Percentiles rank a stretch among this genome's conserved stretches.
Conservation (phyloP, 2,888 invertebrate genomes). For the Entomobrya proxima region DNA sequence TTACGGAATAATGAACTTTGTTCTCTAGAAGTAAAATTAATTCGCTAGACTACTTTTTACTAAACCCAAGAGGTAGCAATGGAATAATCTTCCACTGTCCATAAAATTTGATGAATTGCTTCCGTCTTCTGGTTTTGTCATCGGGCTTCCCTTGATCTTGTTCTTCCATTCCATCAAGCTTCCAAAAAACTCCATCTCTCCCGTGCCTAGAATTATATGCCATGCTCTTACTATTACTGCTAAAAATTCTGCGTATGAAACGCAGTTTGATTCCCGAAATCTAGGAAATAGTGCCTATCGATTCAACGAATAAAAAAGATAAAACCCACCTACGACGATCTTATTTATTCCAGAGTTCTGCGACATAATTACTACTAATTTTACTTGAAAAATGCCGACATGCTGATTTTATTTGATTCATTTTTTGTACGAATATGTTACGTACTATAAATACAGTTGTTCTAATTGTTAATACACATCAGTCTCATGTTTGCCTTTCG, state of each 20-base stretch:
- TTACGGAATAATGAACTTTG: too few relatives aligned
- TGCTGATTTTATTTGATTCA: background rate
- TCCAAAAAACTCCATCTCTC: too few relatives aligned
- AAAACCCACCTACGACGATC: background rate
- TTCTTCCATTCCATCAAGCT: too few relatives aligned
- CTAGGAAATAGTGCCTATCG: background rate
- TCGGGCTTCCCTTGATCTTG: too few relatives aligned
- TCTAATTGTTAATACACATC: background rate
- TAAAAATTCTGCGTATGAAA: too few relatives aligned
- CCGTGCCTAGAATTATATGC: background rate
- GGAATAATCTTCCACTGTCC: too few relatives aligned
- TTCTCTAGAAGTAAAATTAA: too few relatives aligned
- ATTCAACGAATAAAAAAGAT: background rate
- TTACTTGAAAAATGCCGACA: background rate
- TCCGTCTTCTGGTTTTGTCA: too few relatives aligned
- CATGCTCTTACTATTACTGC: too few relatives aligned
- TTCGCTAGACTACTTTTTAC: too few relatives aligned
- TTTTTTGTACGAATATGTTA: background rate
- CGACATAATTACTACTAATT: background rate
- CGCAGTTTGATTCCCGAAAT: constrained; percentile 8
- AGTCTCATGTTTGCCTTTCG: background rate
- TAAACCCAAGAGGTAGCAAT: too few relatives aligned
- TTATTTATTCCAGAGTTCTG: background rate
- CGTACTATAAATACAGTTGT: constrained; percentile 22
- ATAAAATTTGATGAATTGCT: too few relatives aligned